These are phyloP conservation scores for Ecliptopera silaceata DNA, from an alignment of 2,888 invertebrate species.

Conservation along the genomic window DNA sequence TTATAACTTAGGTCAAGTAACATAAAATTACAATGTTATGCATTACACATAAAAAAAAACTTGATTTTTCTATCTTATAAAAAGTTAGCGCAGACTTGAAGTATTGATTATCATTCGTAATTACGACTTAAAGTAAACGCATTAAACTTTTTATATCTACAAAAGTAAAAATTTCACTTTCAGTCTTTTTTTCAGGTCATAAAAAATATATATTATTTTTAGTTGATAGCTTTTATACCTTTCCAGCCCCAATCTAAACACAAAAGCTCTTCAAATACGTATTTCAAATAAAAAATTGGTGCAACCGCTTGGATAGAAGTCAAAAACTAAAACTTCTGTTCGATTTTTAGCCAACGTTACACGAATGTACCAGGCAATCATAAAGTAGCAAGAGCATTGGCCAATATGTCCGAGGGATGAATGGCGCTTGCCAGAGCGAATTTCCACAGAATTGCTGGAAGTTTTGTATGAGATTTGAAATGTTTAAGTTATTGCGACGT, in stretches of 20 bases:
- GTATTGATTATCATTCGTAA: too few relatives aligned
- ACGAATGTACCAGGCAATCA: conserved; percentile 24
- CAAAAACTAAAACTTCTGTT: conserved; percentile 24
- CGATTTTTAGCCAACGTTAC: conserved; percentile 13
- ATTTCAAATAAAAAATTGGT: conserved; percentile 10
- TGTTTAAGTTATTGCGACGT: conserved; percentile 11
- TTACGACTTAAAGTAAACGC: too few relatives aligned
- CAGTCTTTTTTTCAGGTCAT: too few relatives aligned
- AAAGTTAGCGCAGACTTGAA: too few relatives aligned
- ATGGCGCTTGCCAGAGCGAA: conserved; percentile 17
- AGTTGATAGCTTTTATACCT: too few relatives aligned
- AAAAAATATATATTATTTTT: too few relatives aligned
- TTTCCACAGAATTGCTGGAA: conserved; percentile 14
- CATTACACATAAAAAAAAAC: too few relatives aligned
- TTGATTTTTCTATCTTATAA: too few relatives aligned
- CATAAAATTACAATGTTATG: too few relatives aligned
- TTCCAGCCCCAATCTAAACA: background rate
- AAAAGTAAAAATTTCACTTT: too few relatives aligned
- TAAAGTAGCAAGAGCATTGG: conserved; percentile 20
- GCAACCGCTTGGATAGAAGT: conserved; percentile 14
- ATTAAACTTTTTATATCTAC: too few relatives aligned
- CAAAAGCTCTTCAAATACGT: background rate
- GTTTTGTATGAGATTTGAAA: conserved; percentile 23
- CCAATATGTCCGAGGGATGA: conserved; percentile 25
- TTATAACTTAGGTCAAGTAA: too few relatives aligned